phyloP scores from a whole-genome alignment of 2,888 invertebrate species.

The Dyspetes luteomarginatus region DNA sequence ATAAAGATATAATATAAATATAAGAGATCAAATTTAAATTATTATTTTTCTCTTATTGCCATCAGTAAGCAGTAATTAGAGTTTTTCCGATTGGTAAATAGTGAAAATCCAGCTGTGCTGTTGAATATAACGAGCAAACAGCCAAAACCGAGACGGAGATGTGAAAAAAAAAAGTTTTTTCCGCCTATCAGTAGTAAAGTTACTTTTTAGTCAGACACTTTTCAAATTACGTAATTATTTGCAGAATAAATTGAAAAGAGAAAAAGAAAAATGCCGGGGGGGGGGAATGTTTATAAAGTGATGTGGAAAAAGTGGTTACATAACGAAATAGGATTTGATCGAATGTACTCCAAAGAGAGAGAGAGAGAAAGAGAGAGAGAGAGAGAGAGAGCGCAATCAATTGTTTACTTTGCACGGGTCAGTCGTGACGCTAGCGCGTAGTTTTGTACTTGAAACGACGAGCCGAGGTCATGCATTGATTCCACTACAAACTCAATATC shows the following conservation, averaged over 20 bases:
- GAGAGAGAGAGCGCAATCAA: constrained; percentile 3
- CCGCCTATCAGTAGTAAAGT: constrained; percentile 24
- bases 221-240: neutral
- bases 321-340: constrained; percentile 13
- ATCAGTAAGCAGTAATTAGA: neutral
- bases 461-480: constrained; percentile 1
- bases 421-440: neutral
- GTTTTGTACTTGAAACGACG: constrained; percentile 3
- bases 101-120: neutral
- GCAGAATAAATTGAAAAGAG: neutral
- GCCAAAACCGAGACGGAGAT: neutral
- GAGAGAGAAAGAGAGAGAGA: neutral
- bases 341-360: constrained; percentile 3
- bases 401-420: constrained; percentile 4
- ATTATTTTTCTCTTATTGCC: neutral
- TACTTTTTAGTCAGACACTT: constrained; percentile 18
- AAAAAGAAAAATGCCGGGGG: neutral
- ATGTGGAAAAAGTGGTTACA: neutral
- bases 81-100: neutral
- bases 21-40: neutral
- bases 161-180: neutral
- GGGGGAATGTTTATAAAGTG: neutral
- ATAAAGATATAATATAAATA: no score
- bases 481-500: neutral
- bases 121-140: constrained; percentile 4